These are phyloP conservation scores for Nasalis larvatus DNA, from an alignment of 2,113 vertebrate species.

Conservation along the genomic window DNA sequence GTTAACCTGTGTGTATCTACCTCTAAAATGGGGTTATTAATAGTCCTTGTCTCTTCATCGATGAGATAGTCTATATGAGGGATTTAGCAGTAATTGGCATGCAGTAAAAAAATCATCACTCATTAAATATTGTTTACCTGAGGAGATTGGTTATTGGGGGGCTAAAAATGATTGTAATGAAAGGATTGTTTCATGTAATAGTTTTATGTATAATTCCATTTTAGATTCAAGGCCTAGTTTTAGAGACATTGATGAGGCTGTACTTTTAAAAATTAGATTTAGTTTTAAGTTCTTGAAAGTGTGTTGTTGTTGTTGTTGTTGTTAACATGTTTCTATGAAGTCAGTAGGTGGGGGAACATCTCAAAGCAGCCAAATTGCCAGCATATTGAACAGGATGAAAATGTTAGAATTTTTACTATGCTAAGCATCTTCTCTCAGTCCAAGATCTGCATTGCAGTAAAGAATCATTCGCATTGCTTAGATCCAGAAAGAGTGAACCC, in stretches of 20 bases:
- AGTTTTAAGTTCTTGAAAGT: background rate
- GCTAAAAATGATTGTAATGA: background rate
- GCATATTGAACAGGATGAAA: background rate
- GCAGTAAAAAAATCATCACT: background rate
- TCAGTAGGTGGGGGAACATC: background rate
- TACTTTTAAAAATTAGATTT: conserved; percentile 9
- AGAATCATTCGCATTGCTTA: conserved; percentile 20
- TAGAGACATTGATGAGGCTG: background rate
- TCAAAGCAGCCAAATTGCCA: conserved; percentile 6
- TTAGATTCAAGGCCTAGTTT: conserved; percentile 1
- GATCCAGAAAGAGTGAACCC: conserved; percentile 35
- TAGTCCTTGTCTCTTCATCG: background rate
- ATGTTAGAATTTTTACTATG: background rate
- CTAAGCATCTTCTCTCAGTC: background rate
- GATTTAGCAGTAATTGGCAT: background rate
- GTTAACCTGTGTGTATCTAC: background rate
- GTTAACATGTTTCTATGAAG: background rate
- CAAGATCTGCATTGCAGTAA: conserved; percentile 15
- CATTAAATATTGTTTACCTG: background rate
- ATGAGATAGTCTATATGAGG: background rate
- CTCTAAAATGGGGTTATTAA: background rate
- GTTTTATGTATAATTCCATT: background rate
- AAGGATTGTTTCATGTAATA: background rate
- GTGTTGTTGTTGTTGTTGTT: background rate
- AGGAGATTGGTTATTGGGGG: background rate